These are phyloP conservation scores for Drosophila rellima DNA, from an alignment of 2,888 invertebrate species.

Conservation along the genomic window DNA sequence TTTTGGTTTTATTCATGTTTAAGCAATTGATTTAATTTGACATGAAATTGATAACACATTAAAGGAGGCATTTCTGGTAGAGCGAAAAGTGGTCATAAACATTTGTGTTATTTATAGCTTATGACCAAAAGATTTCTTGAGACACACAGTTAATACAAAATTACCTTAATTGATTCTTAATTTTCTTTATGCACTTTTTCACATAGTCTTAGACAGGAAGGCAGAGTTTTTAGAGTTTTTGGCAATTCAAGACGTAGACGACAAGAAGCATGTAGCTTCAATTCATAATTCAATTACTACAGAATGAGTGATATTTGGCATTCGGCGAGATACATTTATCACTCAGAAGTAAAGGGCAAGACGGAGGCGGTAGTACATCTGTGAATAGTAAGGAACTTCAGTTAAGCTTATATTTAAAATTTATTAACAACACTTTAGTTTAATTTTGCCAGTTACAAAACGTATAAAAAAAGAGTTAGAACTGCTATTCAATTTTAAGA, in stretches of 20 bases:
- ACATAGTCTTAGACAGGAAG: no score
- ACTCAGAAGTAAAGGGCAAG: no score
- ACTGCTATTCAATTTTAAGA: slow-evolving; percentile 29
- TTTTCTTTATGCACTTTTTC: no score
- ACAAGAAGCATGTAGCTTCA: no score
- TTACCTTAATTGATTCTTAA: no score
- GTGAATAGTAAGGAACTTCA: background rate
- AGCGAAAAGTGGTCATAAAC: background rate
- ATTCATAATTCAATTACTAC: no score
- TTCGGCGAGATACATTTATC: no score
- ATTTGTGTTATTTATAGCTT: background rate
- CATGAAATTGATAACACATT: slow-evolving; percentile 5
- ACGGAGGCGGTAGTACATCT: background rate
- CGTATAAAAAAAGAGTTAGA: slow-evolving; percentile 18
- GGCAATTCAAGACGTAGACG: no score
- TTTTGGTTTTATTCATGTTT: background rate
- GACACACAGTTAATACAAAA: no score
- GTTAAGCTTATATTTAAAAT: slow-evolving; percentile 34
- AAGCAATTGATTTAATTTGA: background rate
- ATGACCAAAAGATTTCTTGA: no score
- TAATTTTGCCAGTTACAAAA: slow-evolving; percentile 38
- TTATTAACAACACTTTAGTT: slow-evolving; percentile 43
- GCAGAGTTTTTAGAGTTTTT: no score
- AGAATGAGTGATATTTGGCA: no score
- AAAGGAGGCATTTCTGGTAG: background rate